Evolutionary conservation across 1,140 invertebrate genomes (phyloP).

Genomic region (Tetramorium alpestre): DNA sequence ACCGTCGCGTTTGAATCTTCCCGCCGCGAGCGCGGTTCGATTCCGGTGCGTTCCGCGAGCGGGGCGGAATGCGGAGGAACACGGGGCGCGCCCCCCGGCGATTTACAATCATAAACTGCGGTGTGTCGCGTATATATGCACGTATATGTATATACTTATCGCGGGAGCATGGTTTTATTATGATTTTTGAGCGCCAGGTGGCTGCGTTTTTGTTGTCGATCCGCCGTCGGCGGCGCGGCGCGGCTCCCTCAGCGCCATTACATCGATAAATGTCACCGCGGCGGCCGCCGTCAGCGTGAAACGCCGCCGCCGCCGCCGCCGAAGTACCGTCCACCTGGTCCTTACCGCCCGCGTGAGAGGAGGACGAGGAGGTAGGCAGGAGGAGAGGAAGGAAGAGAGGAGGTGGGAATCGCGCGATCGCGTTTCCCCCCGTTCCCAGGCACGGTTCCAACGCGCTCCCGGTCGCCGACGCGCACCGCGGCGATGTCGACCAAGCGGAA

Average conservation of each 20-base stretch:
- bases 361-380: background rate
- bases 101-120: slow-evolving; percentile 75
- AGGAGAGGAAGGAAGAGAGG: background rate
- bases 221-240: slow-evolving; percentile 43
- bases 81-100: slow-evolving; percentile 53
- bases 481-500: slow-evolving; percentile 82
- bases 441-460: background rate
- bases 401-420: background rate
- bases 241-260: slow-evolving; percentile 75
- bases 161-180: slow-evolving; percentile 79
- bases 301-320: background rate
- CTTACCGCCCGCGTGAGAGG: background rate
- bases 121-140: slow-evolving; percentile 57
- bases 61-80: slow-evolving; percentile 1
- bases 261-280: slow-evolving; percentile 77
- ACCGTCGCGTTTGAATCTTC: background rate
- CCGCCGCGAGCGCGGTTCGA: background rate
- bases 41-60: slow-evolving; percentile 22
- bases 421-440: background rate
- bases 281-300: slow-evolving; percentile 23
- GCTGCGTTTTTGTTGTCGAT: slow-evolving; percentile 75
- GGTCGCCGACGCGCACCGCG: background rate
- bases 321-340: background rate
- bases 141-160: slow-evolving; percentile 69
- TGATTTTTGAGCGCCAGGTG: slow-evolving; percentile 81